Percentiles rank a stretch among this genome's conserved stretches.
Conservation (phyloP, 1,140 invertebrate species). For the Babylonia areolata region DNA sequence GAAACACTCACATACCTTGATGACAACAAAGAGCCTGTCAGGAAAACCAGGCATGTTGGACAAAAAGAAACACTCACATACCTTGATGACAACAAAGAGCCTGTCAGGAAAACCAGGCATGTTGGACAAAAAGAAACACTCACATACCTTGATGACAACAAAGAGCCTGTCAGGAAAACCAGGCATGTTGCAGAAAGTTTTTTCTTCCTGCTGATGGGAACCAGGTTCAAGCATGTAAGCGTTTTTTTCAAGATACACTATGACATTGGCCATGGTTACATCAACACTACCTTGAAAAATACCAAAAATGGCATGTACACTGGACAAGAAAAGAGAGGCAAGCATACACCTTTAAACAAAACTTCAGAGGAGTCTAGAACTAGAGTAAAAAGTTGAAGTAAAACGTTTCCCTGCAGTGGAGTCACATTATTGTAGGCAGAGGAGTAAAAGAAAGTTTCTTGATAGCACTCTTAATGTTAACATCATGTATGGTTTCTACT, state of each 20-base stretch:
- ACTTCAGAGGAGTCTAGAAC: conserved; percentile 17
- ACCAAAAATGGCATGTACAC: conserved; percentile 31
- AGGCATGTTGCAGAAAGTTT: conserved; percentile 18
- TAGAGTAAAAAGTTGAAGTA: conserved; percentile 43
- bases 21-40: neutral
- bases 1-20: conserved; percentile 26
- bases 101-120: conserved; percentile 18
- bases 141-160: no score
- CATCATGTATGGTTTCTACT: conserved; percentile 47
- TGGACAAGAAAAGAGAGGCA: conserved; percentile 42
- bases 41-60: conserved; percentile 30
- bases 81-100: neutral
- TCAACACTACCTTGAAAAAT: conserved; percentile 36
- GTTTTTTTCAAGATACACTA: conserved; percentile 48
- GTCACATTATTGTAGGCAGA: conserved; percentile 47
- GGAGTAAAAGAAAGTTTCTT: conserved; percentile 44
- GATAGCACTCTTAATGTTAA: conserved; percentile 39
- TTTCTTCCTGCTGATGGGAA: conserved; percentile 18
- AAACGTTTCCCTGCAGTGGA: conserved; percentile 45
- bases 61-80: conserved; percentile 1
- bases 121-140: conserved; percentile 1
- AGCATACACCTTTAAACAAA: conserved; percentile 42
- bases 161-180: conserved; percentile 5
- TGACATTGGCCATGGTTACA: conserved; percentile 39
- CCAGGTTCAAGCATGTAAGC: conserved; percentile 40